Evolutionary conservation across 1,140 invertebrate species (phyloP).

Genomic region (Schmidtea mediterranea): DNA sequence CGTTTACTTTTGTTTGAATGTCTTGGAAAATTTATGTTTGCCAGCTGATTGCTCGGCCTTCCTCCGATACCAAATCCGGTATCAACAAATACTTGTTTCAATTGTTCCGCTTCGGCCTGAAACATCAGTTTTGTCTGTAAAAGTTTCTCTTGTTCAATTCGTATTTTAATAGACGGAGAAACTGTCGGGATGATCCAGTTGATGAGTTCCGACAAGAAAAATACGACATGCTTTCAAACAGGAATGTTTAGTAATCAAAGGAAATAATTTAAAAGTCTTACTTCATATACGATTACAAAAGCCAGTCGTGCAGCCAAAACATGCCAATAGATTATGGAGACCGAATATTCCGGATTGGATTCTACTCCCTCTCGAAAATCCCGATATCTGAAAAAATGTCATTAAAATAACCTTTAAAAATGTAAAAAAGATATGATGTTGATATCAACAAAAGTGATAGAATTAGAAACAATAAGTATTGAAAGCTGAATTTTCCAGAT

Average conservation of each 20-base stretch:
- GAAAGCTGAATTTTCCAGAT: no score
- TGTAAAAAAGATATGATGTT: no score
- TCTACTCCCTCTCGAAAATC: conserved; percentile 11
- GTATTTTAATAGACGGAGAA: conserved; percentile 41
- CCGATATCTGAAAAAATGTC: conserved; percentile 13
- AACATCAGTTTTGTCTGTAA: no score
- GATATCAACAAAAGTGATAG: no score
- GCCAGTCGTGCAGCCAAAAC: conserved; percentile 54
- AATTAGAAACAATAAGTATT: no score
- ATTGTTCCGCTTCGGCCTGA: no score
- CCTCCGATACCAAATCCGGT: no score
- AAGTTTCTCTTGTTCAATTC: conserved; percentile 46
- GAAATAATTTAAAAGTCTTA: conserved; percentile 17
- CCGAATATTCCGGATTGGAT: neutral
- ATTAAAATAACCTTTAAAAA: conserved; percentile 1
- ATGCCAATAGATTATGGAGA: conserved; percentile 42
- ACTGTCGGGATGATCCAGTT: conserved; percentile 61
- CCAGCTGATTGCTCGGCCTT: no score
- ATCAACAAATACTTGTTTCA: no score
- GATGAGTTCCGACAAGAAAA: conserved; percentile 49
- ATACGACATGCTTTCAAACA: conserved; percentile 44
- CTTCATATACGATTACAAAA: conserved; percentile 65
- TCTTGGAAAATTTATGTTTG: no score
- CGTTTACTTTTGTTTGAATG: no score
- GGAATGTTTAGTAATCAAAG: neutral